Base-by-base conservation (phyloP, 2,113 vertebrate species). In the Prinia subflava region DNA sequence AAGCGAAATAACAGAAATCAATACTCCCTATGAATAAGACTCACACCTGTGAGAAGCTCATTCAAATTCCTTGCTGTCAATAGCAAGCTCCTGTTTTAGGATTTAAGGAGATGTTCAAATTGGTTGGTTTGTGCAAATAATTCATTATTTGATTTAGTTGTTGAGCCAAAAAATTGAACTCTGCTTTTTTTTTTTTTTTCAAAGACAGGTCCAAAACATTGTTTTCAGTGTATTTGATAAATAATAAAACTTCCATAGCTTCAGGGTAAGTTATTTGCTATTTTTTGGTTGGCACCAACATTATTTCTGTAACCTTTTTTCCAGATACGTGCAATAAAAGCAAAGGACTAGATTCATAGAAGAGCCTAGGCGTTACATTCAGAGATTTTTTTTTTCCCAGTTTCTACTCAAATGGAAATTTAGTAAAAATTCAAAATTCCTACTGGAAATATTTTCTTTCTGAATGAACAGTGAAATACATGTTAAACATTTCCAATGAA, bases 121-220 rank as follows among this genome's bases (percentile, higher is more conserved):
- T 59, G 59, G 42, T 55, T 83, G 50, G 37, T 42, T 63, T 77
- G 21, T 77, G 50, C 64, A 75, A 86, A 78, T 81, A 94, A 92
- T 50, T 85, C 53, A 83, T 92, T 88, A 80, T 83, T 94, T 78
- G 59, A 89, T 75, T 80, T 50, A 30, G 62, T 31, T 86, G 35
- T 81, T 94, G 89, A 89, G 83, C 60, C 79, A 92, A 93, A 94
- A 89, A 94, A 67, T 83, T 77, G 88, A 92, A 76, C 22, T 55
- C 33, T 59, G 25, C 1, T 83, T 87, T 79, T 73, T 18, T 12
- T 16, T 14, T 7, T 9, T 5, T 8, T 11, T 11, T 25, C 7
- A 19, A 70, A 85, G n/a, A 70, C 79, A 86, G 27, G 13, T 7
- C 25, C 20, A 59, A 90, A 93, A 1, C 55, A 69, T 20, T 41